Percentiles rank a stretch among this genome's conserved stretches.
phyloP scores from a whole-genome alignment of 2,113 vertebrate genomes.

The Shinisaurus crocodilurus region DNA sequence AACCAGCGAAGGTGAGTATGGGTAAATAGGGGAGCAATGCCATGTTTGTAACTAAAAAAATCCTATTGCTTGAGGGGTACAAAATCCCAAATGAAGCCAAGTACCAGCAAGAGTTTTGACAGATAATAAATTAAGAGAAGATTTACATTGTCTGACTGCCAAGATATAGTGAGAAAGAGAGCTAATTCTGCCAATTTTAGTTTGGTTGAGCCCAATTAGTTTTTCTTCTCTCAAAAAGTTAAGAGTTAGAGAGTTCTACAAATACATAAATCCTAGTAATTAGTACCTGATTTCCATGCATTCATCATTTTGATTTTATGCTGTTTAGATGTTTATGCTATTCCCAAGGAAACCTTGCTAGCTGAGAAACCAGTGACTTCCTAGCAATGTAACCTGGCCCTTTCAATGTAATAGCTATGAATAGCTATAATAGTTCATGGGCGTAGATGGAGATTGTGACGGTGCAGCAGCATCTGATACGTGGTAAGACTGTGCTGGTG shows the following conservation, averaged over 20 bases:
- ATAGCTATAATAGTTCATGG: neutral
- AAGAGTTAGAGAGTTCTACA: constrained; percentile 15
- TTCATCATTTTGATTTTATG: constrained; percentile 15
- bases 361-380: neutral
- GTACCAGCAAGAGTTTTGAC: neutral
- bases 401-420: neutral
- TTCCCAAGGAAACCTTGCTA: neutral
- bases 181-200: constrained; percentile 12
- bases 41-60: neutral
- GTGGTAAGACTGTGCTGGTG: neutral
- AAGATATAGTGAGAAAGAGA: neutral
- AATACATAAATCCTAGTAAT: constrained; percentile 12
- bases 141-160: constrained; percentile 6
- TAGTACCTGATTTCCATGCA: neutral
- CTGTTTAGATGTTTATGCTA: neutral
- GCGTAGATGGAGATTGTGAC: neutral
- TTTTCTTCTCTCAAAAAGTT: neutral
- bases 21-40: neutral
- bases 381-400: neutral
- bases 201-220: neutral
- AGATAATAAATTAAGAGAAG: neutral
- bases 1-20: neutral
- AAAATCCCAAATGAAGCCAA: neutral
- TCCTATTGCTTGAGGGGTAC: neutral
- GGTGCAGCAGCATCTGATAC: neutral